Evolutionary conservation across 2,888 invertebrate species (phyloP), one percentile per base, ranked within the genome.

Genomic region (Erynnis tages): DNA sequence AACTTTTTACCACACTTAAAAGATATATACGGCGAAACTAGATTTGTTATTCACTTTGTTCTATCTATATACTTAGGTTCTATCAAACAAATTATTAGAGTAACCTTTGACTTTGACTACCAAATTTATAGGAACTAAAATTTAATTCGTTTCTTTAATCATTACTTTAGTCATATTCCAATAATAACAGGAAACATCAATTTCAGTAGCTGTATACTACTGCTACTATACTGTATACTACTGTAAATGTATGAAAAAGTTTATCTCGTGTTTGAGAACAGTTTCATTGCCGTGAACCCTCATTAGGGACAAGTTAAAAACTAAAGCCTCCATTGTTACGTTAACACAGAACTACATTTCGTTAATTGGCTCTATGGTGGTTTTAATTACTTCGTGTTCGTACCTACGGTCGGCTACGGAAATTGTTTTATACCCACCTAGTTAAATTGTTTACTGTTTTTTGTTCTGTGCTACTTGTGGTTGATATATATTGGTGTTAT

Each of bases 321-420:
- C 30, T 35, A 75, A 78, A 73, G 71, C 67, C 65, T 69, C 74
- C 77, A 82, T 83, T 84, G 85, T 84, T 79, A 71, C 66, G 70
- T 70, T 65, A 68, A 64, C 65, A 65, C 63, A 67, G 69, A 79
- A 79, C 73, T 78, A 82, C 83, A 80, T 82, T 85, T 80, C 67
- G 81, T 84, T 85, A 86, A 87, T 87, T 87, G 85, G 78, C 71
- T 73, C 65, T 71, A 71, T 72, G 74, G 76, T 62, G 75, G 74
- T 67, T 79, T 82, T 83, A 83, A 84, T 86, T 84, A 85, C 76
- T 72, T 49, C 44, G 44, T 35, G n/a, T n/a, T n/a, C n/a, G n/a
- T n/a, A n/a, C n/a, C n/a, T n/a, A 43, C 50, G 11, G 50, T 27
- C 43, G 41, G 41, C 27, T 19, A 35, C 43, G 41, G 34, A 41